A percentile compares a stretch with the other conserved stretches of the same genome.
phyloP scores from a whole-genome alignment of 2,888 invertebrate genomes.

The Dinocampus coccinellae region DNA sequence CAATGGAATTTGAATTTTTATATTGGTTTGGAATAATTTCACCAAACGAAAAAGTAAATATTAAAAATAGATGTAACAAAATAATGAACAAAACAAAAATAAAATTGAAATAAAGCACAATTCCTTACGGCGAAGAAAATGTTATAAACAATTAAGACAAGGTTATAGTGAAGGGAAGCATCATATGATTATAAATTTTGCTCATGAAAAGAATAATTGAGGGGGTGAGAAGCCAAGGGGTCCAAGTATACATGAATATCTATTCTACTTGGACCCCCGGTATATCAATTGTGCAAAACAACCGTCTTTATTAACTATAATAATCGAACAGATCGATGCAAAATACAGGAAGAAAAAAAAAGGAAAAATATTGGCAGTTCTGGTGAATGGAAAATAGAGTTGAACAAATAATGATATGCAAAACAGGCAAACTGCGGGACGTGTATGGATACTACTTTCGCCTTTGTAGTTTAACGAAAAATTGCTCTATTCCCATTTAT shows the following conservation, averaged over 20 bases:
- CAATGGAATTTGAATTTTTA: neutral
- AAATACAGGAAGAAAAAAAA: neutral
- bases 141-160: constrained; percentile 8
- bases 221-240: no score
- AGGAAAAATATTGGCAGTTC: neutral
- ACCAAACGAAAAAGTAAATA: neutral
- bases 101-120: neutral
- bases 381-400: neutral
- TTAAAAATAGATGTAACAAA: neutral
- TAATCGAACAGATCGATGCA: constrained; percentile 19
- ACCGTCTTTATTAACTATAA: constrained; percentile 8
- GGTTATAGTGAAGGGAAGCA: neutral
- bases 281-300: constrained; percentile 13
- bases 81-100: neutral
- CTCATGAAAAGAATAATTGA: neutral
- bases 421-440: constrained; percentile 15
- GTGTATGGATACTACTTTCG: constrained; percentile 13
- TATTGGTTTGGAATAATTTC: neutral
- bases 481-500: constrained; percentile 3
- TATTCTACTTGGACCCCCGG: no score
- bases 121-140: neutral
- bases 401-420: constrained; percentile 3
- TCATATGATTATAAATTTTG: constrained; percentile 1
- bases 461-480: constrained; percentile 23
- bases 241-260: no score